phyloP scores from a whole-genome alignment of 2,888 invertebrate species.

The Dorcus hopei region DNA sequence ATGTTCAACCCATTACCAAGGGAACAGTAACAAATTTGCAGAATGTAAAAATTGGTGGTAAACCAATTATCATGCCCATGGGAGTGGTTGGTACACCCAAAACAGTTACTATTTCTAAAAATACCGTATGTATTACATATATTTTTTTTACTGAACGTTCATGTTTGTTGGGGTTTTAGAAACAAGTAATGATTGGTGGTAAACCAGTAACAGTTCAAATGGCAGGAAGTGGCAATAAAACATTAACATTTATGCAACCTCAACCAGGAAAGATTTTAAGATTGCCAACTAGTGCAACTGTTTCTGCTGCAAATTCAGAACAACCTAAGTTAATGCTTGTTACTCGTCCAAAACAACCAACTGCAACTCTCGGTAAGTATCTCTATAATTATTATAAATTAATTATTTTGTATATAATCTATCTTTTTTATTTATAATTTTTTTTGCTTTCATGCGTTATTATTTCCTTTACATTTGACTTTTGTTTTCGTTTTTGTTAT shows the following conservation, averaged over 20 bases:
- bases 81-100: constrained; percentile 54
- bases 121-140: constrained; percentile 41
- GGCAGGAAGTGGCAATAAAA: constrained; percentile 61
- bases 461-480: too few relatives aligned
- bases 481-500: too few relatives aligned
- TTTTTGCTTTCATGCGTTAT: too few relatives aligned
- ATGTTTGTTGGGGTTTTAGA: constrained; percentile 39
- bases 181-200: constrained; percentile 65
- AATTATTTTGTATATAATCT: too few relatives aligned
- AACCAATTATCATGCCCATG: constrained; percentile 68
- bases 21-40: constrained; percentile 41
- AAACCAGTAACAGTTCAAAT: constrained; percentile 72
- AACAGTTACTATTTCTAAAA: constrained; percentile 60
- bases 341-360: constrained; percentile 53
- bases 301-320: constrained; percentile 31
- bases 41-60: constrained; percentile 58
- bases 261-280: constrained; percentile 42
- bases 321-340: constrained; percentile 53
- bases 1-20: constrained; percentile 46
- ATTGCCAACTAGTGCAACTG: constrained; percentile 42
- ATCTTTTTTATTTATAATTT: too few relatives aligned
- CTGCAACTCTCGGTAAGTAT: constrained; percentile 51
- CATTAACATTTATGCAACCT: constrained; percentile 57
- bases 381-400: too few relatives aligned
- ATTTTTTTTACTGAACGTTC: neutral